Evolutionary conservation across 2,797 vertebrate genomes (phyloP).

Genomic region (Lacerta agilis): DNA sequence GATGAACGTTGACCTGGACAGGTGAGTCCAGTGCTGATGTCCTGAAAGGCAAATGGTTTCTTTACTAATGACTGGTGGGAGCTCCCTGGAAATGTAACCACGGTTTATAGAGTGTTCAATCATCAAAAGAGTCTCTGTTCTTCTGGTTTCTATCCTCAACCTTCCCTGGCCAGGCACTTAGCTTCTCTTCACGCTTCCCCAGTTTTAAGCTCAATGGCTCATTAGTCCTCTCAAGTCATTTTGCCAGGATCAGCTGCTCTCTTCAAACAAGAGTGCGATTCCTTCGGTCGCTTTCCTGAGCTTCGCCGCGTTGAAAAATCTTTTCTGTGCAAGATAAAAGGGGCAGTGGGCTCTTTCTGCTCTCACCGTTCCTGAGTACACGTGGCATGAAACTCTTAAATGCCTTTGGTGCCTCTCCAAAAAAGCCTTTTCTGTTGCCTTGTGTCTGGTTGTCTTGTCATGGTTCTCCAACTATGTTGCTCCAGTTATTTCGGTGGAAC

Average conservation of each 20-base stretch:
- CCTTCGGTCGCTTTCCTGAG: constrained; percentile 15
- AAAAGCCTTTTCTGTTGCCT: neutral
- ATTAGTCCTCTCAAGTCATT: neutral
- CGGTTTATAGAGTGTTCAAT: constrained; percentile 19
- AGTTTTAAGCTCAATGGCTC: constrained; percentile 44
- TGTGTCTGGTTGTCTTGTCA: neutral
- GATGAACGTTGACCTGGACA: no score
- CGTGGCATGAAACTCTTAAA: constrained; percentile 25
- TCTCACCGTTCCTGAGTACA: constrained; percentile 49
- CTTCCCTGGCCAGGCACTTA: constrained; percentile 28
- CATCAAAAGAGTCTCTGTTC: constrained; percentile 19
- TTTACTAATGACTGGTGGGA: neutral
- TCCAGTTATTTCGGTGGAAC: neutral
- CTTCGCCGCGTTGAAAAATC: constrained; percentile 30
- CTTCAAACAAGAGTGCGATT: constrained; percentile 39
- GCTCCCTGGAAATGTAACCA: neutral
- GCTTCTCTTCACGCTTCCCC: constrained; percentile 19
- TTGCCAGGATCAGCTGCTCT: constrained; percentile 42
- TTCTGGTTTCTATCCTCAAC: constrained; percentile 37
- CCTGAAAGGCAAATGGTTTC: neutral
- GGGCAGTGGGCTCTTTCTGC: constrained; percentile 60
- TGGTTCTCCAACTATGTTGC: neutral
- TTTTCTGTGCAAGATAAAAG: constrained; percentile 43
- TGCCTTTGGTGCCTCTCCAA: neutral
- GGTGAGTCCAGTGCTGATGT: no score